A percentile compares a stretch with the other conserved stretches of the same genome.
Conservation (phyloP, 1,140 invertebrate species). For the Neotoxoptera formosana region DNA sequence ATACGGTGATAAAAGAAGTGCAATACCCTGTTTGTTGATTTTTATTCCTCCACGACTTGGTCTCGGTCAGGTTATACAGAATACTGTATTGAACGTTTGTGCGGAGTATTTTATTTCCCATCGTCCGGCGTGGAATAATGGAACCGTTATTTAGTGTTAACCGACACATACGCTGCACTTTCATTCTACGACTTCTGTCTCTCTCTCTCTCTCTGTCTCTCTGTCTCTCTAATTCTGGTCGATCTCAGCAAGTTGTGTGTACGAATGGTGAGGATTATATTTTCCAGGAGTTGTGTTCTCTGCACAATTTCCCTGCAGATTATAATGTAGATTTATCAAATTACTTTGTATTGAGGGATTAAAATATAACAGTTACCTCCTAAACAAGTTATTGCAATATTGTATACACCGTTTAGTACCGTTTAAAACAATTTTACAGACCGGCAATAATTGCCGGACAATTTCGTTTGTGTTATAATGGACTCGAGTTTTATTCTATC, state of each 20-base stretch:
- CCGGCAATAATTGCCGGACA: too few relatives aligned
- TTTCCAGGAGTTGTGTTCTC: neutral
- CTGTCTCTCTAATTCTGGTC: neutral
- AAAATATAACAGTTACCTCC: neutral
- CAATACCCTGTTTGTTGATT: neutral
- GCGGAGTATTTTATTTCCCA: neutral
- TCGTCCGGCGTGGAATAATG: neutral
- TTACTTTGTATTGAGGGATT: neutral
- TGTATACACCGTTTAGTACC: neutral
- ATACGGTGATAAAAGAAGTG: neutral
- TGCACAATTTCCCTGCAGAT: neutral
- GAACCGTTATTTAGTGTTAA: conserved; percentile 25
- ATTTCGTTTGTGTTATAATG: neutral
- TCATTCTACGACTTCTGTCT: neutral
- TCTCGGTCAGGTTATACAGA: neutral
- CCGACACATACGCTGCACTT: neutral
- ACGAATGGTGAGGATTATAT: neutral
- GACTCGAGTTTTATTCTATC: neutral
- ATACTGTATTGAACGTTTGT: neutral
- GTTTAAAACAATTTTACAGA: neutral
- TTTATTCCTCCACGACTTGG: neutral
- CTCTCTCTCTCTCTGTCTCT: neutral
- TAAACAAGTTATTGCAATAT: too few relatives aligned
- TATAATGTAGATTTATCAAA: neutral
- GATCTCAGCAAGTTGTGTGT: neutral